phyloP scores from a whole-genome alignment of 2,888 invertebrate genomes.

The Thereva unica region DNA sequence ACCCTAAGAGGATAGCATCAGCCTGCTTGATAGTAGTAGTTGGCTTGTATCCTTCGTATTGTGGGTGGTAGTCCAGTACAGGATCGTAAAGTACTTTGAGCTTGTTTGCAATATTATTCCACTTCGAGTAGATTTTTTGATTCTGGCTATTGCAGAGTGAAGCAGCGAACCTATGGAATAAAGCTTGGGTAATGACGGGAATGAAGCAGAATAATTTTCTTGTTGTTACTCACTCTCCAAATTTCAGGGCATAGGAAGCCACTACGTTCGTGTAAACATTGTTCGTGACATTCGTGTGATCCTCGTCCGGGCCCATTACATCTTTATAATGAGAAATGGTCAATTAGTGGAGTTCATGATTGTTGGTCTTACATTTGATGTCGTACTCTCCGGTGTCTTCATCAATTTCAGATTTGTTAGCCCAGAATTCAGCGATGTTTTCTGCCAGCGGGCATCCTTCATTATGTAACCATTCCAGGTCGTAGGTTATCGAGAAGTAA shows the following conservation, averaged over 20 bases:
- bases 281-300: conserved; percentile 63
- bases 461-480: conserved; percentile 50
- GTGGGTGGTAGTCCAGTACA: conserved; percentile 63
- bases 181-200: too few relatives aligned
- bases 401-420: conserved; percentile 62
- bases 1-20: conserved; percentile 64
- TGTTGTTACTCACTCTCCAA: conserved; percentile 60
- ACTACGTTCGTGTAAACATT: conserved; percentile 66
- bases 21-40: conserved; percentile 64
- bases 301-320: conserved; percentile 69
- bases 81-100: conserved; percentile 61
- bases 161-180: conserved; percentile 36
- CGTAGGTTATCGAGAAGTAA: conserved; percentile 49
- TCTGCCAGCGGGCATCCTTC: conserved; percentile 63
- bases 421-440: conserved; percentile 65
- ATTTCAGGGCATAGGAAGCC: conserved; percentile 63
- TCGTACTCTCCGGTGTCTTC: conserved; percentile 60
- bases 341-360: conserved; percentile 1
- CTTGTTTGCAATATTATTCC: conserved; percentile 60
- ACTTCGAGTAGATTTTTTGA: conserved; percentile 38
- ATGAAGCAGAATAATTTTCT: too few relatives aligned
- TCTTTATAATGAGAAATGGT: conserved; percentile 50
- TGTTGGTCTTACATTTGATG: conserved; percentile 58
- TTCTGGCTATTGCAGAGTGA: conserved; percentile 32
- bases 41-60: conserved; percentile 61